phyloP scores from a whole-genome alignment of 2,797 vertebrate species.

The Smutsia gigantea region DNA sequence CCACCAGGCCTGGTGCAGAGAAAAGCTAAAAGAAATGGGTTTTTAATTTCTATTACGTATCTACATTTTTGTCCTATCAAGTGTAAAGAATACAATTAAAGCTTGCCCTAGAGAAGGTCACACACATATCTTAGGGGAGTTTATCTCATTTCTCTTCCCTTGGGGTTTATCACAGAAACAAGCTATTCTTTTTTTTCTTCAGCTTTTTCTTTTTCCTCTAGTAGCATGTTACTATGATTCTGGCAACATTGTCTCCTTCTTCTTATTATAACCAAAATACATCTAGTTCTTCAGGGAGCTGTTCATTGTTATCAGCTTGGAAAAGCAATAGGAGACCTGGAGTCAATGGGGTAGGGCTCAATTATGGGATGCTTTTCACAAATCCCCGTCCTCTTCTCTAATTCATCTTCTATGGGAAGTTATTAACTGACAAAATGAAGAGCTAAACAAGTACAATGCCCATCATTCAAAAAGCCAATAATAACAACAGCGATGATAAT shows the following conservation, averaged over 20 bases:
- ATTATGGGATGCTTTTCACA: conserved; percentile 25
- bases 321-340: conserved; percentile 84
- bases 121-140: conserved; percentile 23
- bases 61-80: conserved; percentile 66
- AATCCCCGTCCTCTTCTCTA: conserved; percentile 1
- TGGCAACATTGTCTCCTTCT: conserved; percentile 62
- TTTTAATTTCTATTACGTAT: conserved; percentile 62
- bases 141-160: conserved; percentile 66
- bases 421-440: conserved; percentile 53
- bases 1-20: background rate
- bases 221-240: conserved; percentile 19
- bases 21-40: background rate
- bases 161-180: background rate
- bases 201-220: background rate
- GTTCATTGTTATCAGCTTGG: conserved; percentile 87
- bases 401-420: background rate
- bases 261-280: conserved; percentile 67
- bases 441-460: conserved; percentile 76
- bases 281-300: conserved; percentile 76
- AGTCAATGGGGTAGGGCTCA: conserved; percentile 41
- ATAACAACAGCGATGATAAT: background rate
- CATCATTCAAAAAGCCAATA: conserved; percentile 66
- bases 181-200: background rate
- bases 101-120: background rate
- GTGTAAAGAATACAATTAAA: background rate